These are phyloP conservation scores for human (Homo sapiens) DNA, from an alignment of 2,113 vertebrate species.

Conservation along the genomic window GRCh38 chrX:44599501-44600000, in stretches of 20 bases:
- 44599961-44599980: not conserved
- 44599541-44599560: not conserved
- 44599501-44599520: too few species aligned
- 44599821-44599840: not conserved
- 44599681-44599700: not conserved
- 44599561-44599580: conserved; percentile 13
- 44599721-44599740: not conserved
- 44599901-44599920: not conserved
- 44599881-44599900: not conserved
- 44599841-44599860: not conserved
- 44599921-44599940: not conserved
- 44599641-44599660: not conserved
- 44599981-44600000: not conserved
- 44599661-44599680: conserved; percentile 35
- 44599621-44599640: conserved; percentile 22
- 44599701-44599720: not conserved
- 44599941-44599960: not conserved
- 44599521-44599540: not conserved
- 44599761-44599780: not conserved
- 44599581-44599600: conserved; percentile 32
- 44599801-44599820: conserved; percentile 25
- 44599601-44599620: not conserved
- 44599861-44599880: conserved; percentile 3
- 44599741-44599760: conserved; percentile 2
- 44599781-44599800: not conserved